Evolutionary conservation across 1,140 invertebrate genomes (phyloP), one percentile per base, ranked within the genome.

Genomic region (Macrobrachium nipponense): DNA sequence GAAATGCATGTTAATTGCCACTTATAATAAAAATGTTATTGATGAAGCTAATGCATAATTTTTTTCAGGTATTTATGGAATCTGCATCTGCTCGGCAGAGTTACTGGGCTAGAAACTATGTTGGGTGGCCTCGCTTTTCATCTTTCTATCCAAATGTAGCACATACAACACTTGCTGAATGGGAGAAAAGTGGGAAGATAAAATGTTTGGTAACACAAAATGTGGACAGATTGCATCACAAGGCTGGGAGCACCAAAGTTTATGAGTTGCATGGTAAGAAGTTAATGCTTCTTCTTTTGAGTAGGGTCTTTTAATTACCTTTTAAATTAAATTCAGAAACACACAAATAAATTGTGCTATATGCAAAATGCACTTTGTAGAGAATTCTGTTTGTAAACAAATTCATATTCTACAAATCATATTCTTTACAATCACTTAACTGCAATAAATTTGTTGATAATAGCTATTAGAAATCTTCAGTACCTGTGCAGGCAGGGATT

Each of bases 61-160:
- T 83, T 79, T 70, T 91, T 83, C 88, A 91, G 81, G 96, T 98
- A 88, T 99, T 98, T 93, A 91, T 98, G 5, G 94, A 94, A 81
- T 95, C 93, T 84, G 90, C 93, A 5, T 90, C 92, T 87, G 92
- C 94, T 6, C 93, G 97, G 80, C 94, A 95, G 91, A 93, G 97
- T 80, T 99, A 99, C 91, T 99, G 98, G 98, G 97, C 97, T 0
- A 93, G 98, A 89, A 99, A 99, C 92, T 99, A 94, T 92, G 92
- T 98, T 43, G 98, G 96, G 3, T 99, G 98, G 98, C 94, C 95
- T 76, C 93, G 92, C 60, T 94, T 94, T 90, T 92, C 91, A 6
- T 90, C 90, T 27, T 91, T 92, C 60, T 86, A 90, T 68, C 93
- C 93, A 23, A 95, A 95, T 89, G 87, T 87, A 27, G 90, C 90